Evolutionary conservation across 2,113 vertebrate genomes (phyloP).

Genomic region (Anguilla rostrata): DNA sequence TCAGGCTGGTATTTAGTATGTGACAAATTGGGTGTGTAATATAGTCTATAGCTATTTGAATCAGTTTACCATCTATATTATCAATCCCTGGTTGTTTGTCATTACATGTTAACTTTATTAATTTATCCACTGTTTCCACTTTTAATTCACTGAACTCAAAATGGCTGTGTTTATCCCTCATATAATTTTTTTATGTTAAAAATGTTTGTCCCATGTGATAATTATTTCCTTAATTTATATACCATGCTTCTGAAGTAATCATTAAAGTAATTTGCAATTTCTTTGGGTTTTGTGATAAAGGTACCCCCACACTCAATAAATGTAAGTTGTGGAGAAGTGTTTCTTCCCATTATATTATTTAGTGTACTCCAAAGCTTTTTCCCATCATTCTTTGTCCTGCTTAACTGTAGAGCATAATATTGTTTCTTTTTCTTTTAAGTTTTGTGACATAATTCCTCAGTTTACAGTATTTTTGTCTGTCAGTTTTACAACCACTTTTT

Average conservation of each 20-base stretch:
- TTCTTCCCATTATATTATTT: constrained; percentile 20
- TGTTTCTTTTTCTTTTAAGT: constrained; percentile 12
- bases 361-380: constrained; percentile 21
- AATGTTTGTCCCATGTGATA: not conserved
- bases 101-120: not conserved
- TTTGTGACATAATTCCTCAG: not conserved
- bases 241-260: constrained; percentile 9
- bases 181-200: not conserved
- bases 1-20: constrained; percentile 9
- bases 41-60: not conserved
- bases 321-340: not conserved
- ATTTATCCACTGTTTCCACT: not conserved
- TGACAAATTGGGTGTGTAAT: not conserved
- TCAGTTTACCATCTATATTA: constrained; percentile 1
- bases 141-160: not conserved
- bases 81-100: constrained; percentile 17
- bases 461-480: no score
- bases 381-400: not conserved
- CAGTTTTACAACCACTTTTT: not conserved
- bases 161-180: not conserved
- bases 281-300: constrained; percentile 13
- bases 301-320: not conserved
- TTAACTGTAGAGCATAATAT: constrained; percentile 6
- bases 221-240: not conserved
- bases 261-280: constrained; percentile 19